Conservation (phyloP, 2,797 vertebrate species). For the Premnoplex brunnescens region DNA sequence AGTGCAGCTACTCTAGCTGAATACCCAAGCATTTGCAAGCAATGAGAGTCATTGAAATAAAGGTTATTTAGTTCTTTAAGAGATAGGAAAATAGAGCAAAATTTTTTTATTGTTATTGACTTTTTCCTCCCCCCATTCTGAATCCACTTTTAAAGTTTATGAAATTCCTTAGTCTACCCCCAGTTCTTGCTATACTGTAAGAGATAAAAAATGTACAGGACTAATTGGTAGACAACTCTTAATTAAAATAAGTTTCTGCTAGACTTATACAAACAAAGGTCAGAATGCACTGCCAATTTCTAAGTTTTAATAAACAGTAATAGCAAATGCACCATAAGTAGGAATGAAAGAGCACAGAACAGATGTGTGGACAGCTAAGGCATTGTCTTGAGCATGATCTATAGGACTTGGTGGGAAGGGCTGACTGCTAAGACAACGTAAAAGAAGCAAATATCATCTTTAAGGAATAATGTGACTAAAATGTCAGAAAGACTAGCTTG, state of each 20-base stretch:
- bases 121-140: not conserved
- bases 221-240: slow-evolving; percentile 50
- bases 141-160: not conserved
- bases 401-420: not conserved
- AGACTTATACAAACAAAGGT: slow-evolving; percentile 47
- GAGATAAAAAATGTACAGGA: slow-evolving; percentile 31
- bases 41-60: not conserved
- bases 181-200: not conserved
- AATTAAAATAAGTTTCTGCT: slow-evolving; percentile 38
- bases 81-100: not conserved
- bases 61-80: not conserved
- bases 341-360: slow-evolving; percentile 26
- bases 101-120: not conserved
- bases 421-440: not conserved
- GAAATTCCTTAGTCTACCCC: not conserved
- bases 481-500: not conserved
- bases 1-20: not conserved
- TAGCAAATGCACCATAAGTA: not conserved
- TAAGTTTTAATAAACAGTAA: slow-evolving; percentile 21
- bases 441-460: not conserved
- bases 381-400: not conserved
- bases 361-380: not conserved
- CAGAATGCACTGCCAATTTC: not conserved
- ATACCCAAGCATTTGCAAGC: not conserved
- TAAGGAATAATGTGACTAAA: slow-evolving; percentile 7